Evolutionary conservation across 2,888 invertebrate genomes (phyloP).

Genomic region (Agonopterix arenella): DNA sequence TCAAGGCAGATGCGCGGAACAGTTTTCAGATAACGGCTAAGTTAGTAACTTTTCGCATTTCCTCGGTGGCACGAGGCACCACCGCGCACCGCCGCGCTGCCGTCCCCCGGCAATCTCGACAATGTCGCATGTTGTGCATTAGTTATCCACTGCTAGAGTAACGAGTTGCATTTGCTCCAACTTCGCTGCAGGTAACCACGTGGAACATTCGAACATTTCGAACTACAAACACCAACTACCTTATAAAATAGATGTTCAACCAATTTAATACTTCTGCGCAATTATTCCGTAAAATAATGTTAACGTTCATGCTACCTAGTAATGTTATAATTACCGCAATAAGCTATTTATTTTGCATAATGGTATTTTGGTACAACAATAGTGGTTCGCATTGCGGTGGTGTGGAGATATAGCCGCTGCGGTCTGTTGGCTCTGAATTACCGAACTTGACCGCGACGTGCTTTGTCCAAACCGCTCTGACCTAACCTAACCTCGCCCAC

Average conservation of each 20-base stretch:
- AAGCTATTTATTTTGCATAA: constrained; percentile 63
- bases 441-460: constrained; percentile 53
- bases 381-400: constrained; percentile 43
- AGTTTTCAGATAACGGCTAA: constrained; percentile 58
- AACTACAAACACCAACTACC: constrained; percentile 9
- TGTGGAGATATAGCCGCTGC: constrained; percentile 32
- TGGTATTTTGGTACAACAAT: constrained; percentile 53
- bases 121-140: constrained; percentile 51
- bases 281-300: constrained; percentile 25
- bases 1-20: constrained; percentile 58
- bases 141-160: constrained; percentile 45
- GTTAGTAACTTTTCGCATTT: constrained; percentile 71
- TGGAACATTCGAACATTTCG: constrained; percentile 10
- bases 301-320: constrained; percentile 6
- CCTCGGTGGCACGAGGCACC: constrained; percentile 30
- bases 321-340: constrained; percentile 44
- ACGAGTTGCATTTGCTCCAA: constrained; percentile 29
- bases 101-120: constrained; percentile 24
- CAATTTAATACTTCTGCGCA: constrained; percentile 12
- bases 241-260: constrained; percentile 9
- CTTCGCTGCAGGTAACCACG: constrained; percentile 9
- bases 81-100: constrained; percentile 17
- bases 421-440: constrained; percentile 45
- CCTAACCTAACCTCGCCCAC: constrained; percentile 24
- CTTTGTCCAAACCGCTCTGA: constrained; percentile 32